Base-by-base conservation (phyloP, 2,888 invertebrate genomes). In the Caenorhabditis sp. region DNA sequence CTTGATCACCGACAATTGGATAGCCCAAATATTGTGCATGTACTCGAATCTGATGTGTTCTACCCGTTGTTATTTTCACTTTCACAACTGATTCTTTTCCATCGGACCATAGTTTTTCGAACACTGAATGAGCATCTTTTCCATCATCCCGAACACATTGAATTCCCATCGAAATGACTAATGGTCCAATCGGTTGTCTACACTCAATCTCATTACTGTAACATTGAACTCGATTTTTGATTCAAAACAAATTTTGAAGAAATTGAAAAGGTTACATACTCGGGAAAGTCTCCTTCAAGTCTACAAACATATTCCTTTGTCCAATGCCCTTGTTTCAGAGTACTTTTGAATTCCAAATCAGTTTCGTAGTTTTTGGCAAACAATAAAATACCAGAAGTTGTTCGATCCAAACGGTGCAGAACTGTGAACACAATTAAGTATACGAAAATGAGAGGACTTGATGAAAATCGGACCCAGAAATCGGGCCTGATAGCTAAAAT, bases 31-130 rank as follows among this genome's bases (percentile, higher is more conserved):
- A 99, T 90, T 99, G 99, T 76, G 97, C 91, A 89, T 99, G 99
- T 36, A 99, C 96, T 78, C 99, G 91, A 83, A 99, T 99, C 90
- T 99, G 99, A 89, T 99, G 99, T 93, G 97, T 99, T 76, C 99
- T 91, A 1, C 99, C 99, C 0, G 97, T 97, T 87, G 93, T 93
- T 0, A 97, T 97, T 87, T 93, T 92, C 90, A 96, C 97, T 43
- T 93, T 91, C 10, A 99, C 95, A 31, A 97, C 93, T 87, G 97
- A 97, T 0, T 94, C 62, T 14, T 65, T 69, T 5, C 82, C 82
- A 50, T 80, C 74, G 14, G 79, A 77, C 81, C 81, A 84, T 21
- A 80, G 59, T 55, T 78, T 66, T 24, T 70, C 66, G 62, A 81
- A 81, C 24, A 50, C 69, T 19, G 82, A 81, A 24, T 69, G 61